Evolutionary conservation across 2,797 vertebrate species (phyloP), one percentile per base, ranked within the genome.

Genomic region (Acestrorhynchus altus): DNA sequence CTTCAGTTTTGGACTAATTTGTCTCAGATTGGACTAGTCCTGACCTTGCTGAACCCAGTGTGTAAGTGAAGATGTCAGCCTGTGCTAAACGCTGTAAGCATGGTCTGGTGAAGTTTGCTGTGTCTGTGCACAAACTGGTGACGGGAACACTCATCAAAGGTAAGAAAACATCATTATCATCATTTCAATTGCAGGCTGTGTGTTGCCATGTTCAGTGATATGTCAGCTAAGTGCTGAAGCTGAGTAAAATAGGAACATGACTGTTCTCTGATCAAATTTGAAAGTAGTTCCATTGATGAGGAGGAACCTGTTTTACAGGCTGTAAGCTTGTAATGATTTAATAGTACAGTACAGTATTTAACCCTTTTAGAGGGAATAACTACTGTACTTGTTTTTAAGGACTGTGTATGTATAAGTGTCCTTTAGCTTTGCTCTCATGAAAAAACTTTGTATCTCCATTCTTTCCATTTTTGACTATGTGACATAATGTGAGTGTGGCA

Each of bases 91-190:
- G 95, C 71, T 97, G 96, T 89, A 97, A 95, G 90, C 94, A 93
- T 8, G 96, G 95, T 61, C 88, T 98, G 12, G 89, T 96, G 85
- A 96, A 96, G 93, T 98, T 96, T 84, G 95, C 88, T 47, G 86
- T 92, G 87, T 94, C 95, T 59, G 49, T 97, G 85, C 95, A 96
- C 85, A 97, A 91, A 88, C 92, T 98, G 80, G 89, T 97, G 87
- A 95, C 94, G 0, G 97, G 96, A 78, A 96, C 94, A 16, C 96
- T 98, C 76, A 95, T 67, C 83, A 96, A 97, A 97, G 97, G 96
- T 97, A 95, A 61, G 76, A 35, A 67, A n/a, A 35, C 31, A 35
- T 35, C 4, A 52, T 20, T 44, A 31, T 64, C 60, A 18, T 60
- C 56, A 46, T 22, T 40, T 18, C 63, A 18, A 52, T 13, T 4